Percentiles rank a stretch among this genome's conserved stretches.
phyloP scores from a whole-genome alignment of 2,113 vertebrate species.

The Trichechus manatus region DNA sequence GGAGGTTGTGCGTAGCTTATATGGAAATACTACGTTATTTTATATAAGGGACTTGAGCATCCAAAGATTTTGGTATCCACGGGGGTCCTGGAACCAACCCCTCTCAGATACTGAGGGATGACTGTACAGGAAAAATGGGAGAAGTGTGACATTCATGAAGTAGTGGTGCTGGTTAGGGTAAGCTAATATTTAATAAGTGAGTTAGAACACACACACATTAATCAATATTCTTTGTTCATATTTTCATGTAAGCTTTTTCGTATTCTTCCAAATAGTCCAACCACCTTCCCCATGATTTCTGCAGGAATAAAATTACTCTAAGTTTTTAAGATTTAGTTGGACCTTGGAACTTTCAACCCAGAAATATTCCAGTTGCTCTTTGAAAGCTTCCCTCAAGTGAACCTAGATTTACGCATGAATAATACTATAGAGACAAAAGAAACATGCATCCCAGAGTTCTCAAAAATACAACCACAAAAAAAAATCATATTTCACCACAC shows the following conservation, averaged over 20 bases:
- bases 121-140: not conserved
- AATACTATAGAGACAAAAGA: not conserved
- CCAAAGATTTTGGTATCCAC: too few species aligned
- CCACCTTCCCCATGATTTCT: not conserved
- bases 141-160: not conserved
- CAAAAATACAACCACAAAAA: not conserved
- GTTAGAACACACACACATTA: not conserved
- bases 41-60: too few species aligned
- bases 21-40: too few species aligned
- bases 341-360: conserved; percentile 14
- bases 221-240: not conserved
- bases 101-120: too few species aligned
- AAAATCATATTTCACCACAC: not conserved
- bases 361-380: conserved; percentile 8
- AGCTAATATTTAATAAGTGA: not conserved
- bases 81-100: too few species aligned
- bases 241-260: conserved; percentile 7
- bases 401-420: not conserved
- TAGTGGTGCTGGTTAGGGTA: not conserved
- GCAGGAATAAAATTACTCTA: not conserved
- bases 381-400: not conserved
- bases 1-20: too few species aligned
- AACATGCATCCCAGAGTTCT: not conserved
- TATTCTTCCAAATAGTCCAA: not conserved
- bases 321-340: conserved; percentile 25